These are phyloP conservation scores for Mixornis gularis DNA, from an alignment of 2,113 vertebrate species.

Conservation along the genomic window DNA sequence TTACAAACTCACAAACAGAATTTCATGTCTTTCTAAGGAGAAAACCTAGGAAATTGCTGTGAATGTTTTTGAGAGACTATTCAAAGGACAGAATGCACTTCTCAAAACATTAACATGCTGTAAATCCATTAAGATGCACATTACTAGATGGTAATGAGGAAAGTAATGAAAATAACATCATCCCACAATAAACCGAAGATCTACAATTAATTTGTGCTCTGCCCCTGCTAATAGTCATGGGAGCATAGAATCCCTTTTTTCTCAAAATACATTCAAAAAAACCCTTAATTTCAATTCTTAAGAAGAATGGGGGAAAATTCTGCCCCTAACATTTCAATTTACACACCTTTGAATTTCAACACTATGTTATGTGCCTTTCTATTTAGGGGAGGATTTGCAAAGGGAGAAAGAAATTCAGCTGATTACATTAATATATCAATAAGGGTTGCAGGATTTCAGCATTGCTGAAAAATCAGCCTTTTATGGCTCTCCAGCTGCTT, in stretches of 20 bases:
- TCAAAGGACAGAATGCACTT: background rate
- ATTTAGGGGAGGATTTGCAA: background rate
- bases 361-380: background rate
- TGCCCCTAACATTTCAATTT: background rate
- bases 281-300: background rate
- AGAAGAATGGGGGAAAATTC: background rate
- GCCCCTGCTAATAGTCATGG: background rate
- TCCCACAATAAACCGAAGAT: background rate
- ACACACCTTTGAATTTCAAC: background rate
- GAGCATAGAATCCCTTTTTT: background rate
- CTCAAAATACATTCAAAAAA: background rate
- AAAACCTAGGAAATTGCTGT: background rate
- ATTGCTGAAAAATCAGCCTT: constrained; percentile 22
- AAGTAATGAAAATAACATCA: background rate
- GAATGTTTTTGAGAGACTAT: background rate
- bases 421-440: background rate
- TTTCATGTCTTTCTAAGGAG: background rate
- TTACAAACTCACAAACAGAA: background rate
- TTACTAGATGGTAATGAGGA: background rate
- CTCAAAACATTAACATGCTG: background rate
- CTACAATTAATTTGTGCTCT: background rate
- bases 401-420: background rate
- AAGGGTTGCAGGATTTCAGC: background rate
- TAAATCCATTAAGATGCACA: background rate
- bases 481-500: constrained; percentile 39